phyloP scores from a whole-genome alignment of 2,113 vertebrate species.

The Salvelinus namaycush region DNA sequence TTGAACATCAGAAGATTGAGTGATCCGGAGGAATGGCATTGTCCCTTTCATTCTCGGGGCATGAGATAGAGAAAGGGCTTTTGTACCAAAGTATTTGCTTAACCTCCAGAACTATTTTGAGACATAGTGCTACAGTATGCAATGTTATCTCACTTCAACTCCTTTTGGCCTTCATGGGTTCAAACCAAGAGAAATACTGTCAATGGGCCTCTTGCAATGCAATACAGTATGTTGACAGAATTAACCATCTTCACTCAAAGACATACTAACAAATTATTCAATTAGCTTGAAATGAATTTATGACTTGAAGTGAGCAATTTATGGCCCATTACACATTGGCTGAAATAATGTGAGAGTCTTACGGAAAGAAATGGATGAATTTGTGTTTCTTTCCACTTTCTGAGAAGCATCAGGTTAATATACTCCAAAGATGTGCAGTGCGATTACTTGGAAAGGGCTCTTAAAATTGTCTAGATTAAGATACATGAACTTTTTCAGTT shows the following conservation, averaged over 20 bases:
- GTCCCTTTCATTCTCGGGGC: not conserved
- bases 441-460: no score
- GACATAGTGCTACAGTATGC: conserved; percentile 2
- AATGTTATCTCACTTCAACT: not conserved
- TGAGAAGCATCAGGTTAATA: no score
- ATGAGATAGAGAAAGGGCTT: not conserved
- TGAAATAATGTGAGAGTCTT: no score
- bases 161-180: not conserved
- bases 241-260: not conserved
- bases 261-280: not conserved
- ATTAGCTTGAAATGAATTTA: not conserved
- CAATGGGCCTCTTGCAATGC: no score
- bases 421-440: no score
- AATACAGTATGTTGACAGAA: not conserved
- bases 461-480: no score
- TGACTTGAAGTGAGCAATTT: no score
- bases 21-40: not conserved
- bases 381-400: no score
- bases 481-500: no score
- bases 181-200: no score
- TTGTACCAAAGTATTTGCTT: not conserved
- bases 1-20: not conserved
- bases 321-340: no score
- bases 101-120: not conserved
- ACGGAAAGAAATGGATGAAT: no score